A percentile compares a stretch with the other conserved stretches of the same genome.
phyloP scores from a whole-genome alignment of 2,797 vertebrate species.

The Miichthys miiuy region DNA sequence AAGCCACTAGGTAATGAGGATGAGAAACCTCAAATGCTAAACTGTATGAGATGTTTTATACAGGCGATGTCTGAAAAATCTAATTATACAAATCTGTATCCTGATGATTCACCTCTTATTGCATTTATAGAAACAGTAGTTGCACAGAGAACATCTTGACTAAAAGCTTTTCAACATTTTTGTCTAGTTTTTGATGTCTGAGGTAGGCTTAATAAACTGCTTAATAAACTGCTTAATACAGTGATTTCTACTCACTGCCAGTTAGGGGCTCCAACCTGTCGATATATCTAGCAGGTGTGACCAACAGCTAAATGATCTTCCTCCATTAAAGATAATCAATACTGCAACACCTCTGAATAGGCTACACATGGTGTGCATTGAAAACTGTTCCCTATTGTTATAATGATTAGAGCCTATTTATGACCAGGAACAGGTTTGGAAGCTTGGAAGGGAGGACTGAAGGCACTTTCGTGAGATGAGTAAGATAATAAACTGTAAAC shows the following conservation, averaged over 20 bases:
- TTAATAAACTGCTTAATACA: constrained; percentile 39
- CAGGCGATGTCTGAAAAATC: constrained; percentile 3
- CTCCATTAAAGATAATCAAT: constrained; percentile 38
- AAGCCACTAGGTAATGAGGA: constrained; percentile 23
- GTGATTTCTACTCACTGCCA: constrained; percentile 16
- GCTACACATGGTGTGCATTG: not conserved
- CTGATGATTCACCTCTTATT: not conserved
- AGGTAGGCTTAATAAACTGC: constrained; percentile 19
- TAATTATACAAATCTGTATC: not conserved
- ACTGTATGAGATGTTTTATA: not conserved
- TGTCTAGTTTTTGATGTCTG: not conserved
- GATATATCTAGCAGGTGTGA: constrained; percentile 10
- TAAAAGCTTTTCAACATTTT: not conserved
- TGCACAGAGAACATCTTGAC: not conserved
- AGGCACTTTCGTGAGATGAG: not conserved
- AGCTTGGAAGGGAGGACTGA: not conserved
- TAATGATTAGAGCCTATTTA: not conserved
- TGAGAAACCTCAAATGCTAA: constrained; percentile 21
- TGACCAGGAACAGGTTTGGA: not conserved
- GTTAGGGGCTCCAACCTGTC: not conserved
- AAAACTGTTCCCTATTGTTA: not conserved
- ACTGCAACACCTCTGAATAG: not conserved
- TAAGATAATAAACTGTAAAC: not conserved
- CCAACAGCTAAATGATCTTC: constrained; percentile 28
- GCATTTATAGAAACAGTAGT: not conserved